Evolutionary conservation across 2,113 vertebrate species (phyloP).

Genomic region (Malurus melanocephalus): DNA sequence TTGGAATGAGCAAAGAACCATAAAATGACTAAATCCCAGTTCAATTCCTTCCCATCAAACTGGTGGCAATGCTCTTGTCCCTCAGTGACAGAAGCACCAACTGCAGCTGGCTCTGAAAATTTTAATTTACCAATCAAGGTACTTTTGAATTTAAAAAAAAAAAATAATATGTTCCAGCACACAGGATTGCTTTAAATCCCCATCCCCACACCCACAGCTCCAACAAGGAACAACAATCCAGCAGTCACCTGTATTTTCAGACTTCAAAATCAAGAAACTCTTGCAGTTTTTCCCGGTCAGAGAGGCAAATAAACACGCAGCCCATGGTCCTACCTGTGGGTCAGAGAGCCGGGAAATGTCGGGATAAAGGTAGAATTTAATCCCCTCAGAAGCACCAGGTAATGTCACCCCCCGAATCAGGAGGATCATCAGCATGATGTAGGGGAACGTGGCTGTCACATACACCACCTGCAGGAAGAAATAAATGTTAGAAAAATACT

Average conservation of each 20-base stretch:
- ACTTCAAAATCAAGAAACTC: neutral
- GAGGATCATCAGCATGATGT: slow-evolving; percentile 93
- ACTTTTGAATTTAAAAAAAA: neutral
- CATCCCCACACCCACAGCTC: too few relatives aligned
- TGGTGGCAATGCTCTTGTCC: neutral
- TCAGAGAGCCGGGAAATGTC: slow-evolving; percentile 94
- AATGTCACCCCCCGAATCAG: slow-evolving; percentile 91
- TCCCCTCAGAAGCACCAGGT: slow-evolving; percentile 88
- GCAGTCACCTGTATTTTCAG: too few relatives aligned
- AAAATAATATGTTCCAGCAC: neutral
- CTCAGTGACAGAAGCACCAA: neutral
- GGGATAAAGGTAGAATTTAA: slow-evolving; percentile 97
- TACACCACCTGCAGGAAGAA: slow-evolving; percentile 86
- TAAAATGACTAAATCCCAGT: neutral
- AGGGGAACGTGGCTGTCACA: slow-evolving; percentile 95
- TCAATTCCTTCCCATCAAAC: fast-evolving
- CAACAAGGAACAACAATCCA: neutral
- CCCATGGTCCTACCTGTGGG: slow-evolving; percentile 84
- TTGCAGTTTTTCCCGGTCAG: neutral
- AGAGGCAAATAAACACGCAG: fast-evolving
- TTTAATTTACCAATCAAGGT: neutral
- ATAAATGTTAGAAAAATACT: neutral
- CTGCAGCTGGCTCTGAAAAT: neutral
- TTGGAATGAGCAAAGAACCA: neutral
- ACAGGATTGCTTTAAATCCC: neutral